Percentiles rank a stretch among this genome's conserved stretches.
Conservation (phyloP, 2,797 vertebrate species). For the Erethizon dorsatum region DNA sequence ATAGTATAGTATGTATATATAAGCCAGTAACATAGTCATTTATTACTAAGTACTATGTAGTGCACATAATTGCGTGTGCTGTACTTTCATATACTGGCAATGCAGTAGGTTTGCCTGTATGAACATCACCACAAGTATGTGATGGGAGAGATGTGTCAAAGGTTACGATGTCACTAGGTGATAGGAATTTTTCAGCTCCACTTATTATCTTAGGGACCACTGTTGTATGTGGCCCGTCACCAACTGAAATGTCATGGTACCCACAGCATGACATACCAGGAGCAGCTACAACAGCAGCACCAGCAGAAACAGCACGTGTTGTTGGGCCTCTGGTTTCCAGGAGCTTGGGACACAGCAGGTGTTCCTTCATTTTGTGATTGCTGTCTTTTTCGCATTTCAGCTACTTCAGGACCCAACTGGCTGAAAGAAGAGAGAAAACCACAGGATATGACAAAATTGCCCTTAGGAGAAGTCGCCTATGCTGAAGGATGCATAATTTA, state of each 20-base stretch:
- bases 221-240: not conserved
- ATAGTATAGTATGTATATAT: not conserved
- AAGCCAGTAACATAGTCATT: not conserved
- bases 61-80: fast-evolving
- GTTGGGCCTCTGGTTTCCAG: constrained; percentile 97
- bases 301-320: constrained; percentile 99
- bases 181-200: not conserved
- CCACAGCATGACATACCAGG: constrained; percentile 93
- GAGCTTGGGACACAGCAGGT: constrained; percentile 92
- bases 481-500: not conserved
- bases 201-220: not conserved
- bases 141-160: not conserved
- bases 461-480: not conserved
- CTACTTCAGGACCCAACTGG: constrained; percentile 92
- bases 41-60: not conserved
- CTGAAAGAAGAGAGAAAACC: constrained; percentile 88
- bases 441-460: constrained; percentile 79
- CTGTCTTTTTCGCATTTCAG: constrained; percentile 99
- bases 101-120: not conserved
- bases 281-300: constrained; percentile 99
- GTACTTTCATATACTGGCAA: not conserved
- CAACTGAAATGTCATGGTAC: not conserved
- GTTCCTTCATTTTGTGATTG: constrained; percentile 97
- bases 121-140: not conserved
- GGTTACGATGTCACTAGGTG: not conserved